These are phyloP conservation scores for Eretmochelys imbricata DNA, from an alignment of 2,113 vertebrate species.

Conservation along the genomic window DNA sequence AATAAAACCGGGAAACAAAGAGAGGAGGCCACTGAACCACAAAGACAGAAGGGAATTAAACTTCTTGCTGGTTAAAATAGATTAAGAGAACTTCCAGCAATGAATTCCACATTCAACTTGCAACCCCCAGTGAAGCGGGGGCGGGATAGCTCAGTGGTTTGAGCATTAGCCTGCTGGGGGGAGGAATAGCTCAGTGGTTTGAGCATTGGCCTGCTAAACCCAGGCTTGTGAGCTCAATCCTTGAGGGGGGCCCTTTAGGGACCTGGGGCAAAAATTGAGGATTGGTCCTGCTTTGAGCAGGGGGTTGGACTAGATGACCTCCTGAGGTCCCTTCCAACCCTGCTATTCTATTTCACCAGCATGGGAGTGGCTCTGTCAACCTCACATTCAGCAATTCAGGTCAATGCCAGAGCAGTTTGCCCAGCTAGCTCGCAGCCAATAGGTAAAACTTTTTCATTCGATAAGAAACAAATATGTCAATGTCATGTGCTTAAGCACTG, in stretches of 20 bases:
- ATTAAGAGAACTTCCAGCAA: neutral
- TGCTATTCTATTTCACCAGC: neutral
- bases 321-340: too few species aligned
- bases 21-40: neutral
- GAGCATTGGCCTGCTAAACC: too few species aligned
- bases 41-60: neutral
- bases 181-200: too few species aligned
- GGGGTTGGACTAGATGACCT: too few species aligned
- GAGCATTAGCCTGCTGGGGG: too few species aligned
- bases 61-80: neutral
- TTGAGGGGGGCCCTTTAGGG: too few species aligned
- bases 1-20: neutral
- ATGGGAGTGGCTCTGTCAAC: neutral
- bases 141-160: too few species aligned
- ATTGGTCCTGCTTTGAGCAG: too few species aligned
- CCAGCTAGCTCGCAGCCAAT: neutral
- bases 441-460: neutral
- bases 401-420: neutral
- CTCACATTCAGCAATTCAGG: neutral
- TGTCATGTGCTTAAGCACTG: neutral
- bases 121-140: neutral
- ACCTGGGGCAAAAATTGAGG: too few species aligned
- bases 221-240: too few species aligned
- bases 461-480: neutral
- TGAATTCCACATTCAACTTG: neutral